phyloP scores from a whole-genome alignment of 2,797 vertebrate genomes.

The Cynodonichthys magdalenae region DNA sequence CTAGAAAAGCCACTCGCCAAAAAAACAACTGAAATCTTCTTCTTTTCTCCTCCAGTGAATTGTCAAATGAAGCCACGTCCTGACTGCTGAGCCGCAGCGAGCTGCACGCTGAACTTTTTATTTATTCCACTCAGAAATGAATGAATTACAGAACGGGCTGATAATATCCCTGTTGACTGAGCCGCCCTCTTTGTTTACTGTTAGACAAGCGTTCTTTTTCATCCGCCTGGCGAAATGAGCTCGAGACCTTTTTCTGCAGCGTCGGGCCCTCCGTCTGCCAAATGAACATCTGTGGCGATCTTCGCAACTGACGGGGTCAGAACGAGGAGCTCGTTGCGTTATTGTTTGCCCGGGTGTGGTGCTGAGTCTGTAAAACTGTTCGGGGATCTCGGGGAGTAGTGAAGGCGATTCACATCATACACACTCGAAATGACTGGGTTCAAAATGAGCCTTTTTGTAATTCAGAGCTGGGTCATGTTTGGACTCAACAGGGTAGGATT shows the following conservation, averaged over 20 bases:
- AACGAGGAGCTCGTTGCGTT: constrained; percentile 38
- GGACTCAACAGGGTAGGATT: no score
- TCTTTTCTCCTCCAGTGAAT: constrained; percentile 57
- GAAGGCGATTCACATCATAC: not conserved
- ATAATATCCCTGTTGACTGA: constrained; percentile 36
- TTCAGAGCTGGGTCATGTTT: no score
- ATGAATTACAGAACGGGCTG: constrained; percentile 45
- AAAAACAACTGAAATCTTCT: constrained; percentile 28
- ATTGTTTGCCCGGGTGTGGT: not conserved
- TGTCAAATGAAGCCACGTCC: constrained; percentile 52
- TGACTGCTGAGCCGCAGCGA: constrained; percentile 34
- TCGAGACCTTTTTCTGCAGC: constrained; percentile 22
- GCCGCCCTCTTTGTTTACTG: constrained; percentile 32
- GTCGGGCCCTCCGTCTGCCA: constrained; percentile 28
- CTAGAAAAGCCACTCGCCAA: constrained; percentile 26
- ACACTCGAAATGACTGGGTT: no score
- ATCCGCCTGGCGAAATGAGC: constrained; percentile 43
- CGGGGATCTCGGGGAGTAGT: constrained; percentile 8
- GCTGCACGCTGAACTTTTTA: constrained; percentile 41
- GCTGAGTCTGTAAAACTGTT: constrained; percentile 11
- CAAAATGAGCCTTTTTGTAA: no score
- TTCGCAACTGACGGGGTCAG: constrained; percentile 37
- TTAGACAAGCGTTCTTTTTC: constrained; percentile 24
- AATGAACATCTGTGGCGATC: constrained; percentile 61
- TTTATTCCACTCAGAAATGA: constrained; percentile 41